These are phyloP conservation scores for Gasteruption jaculator DNA, from an alignment of 2,888 invertebrate genomes.

Conservation along the genomic window DNA sequence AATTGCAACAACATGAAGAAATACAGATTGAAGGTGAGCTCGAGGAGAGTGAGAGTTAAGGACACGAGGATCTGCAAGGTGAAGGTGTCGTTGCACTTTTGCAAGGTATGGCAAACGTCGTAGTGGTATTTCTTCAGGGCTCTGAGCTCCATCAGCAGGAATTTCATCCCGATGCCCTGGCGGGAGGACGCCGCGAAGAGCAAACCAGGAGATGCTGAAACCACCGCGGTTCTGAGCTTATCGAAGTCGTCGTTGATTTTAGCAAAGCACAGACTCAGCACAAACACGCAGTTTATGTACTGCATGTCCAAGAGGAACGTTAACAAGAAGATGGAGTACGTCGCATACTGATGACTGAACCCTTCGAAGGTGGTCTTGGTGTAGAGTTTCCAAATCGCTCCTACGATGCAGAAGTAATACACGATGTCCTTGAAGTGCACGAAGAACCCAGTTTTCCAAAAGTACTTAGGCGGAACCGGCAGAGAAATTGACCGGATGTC, in stretches of 20 bases:
- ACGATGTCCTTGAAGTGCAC: slow-evolving; percentile 30
- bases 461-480: slow-evolving; percentile 23
- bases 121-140: slow-evolving; percentile 34
- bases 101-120: slow-evolving; percentile 29
- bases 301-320: slow-evolving; percentile 27
- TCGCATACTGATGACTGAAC: slow-evolving; percentile 19
- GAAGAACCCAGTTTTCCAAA: slow-evolving; percentile 20
- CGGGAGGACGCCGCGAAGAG: slow-evolving; percentile 34
- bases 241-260: slow-evolving; percentile 29
- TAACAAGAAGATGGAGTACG: too few relatives aligned
- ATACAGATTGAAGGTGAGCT: slow-evolving; percentile 38
- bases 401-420: slow-evolving; percentile 24
- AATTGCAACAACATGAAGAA: slow-evolving; percentile 36
- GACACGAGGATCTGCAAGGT: slow-evolving; percentile 29
- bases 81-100: slow-evolving; percentile 31
- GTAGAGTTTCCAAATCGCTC: slow-evolving; percentile 20
- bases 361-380: slow-evolving; percentile 8
- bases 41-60: slow-evolving; percentile 35
- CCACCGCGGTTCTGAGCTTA: slow-evolving; percentile 23
- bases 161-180: slow-evolving; percentile 33
- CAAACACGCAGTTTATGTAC: slow-evolving; percentile 31
- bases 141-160: slow-evolving; percentile 31
- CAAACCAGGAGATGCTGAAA: slow-evolving; percentile 34
- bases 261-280: slow-evolving; percentile 32
- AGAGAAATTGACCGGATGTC: slow-evolving; percentile 21